Evolutionary conservation across 2,888 invertebrate genomes (phyloP), one percentile per base, ranked within the genome.

Genomic region (Hyppa rectilinea): DNA sequence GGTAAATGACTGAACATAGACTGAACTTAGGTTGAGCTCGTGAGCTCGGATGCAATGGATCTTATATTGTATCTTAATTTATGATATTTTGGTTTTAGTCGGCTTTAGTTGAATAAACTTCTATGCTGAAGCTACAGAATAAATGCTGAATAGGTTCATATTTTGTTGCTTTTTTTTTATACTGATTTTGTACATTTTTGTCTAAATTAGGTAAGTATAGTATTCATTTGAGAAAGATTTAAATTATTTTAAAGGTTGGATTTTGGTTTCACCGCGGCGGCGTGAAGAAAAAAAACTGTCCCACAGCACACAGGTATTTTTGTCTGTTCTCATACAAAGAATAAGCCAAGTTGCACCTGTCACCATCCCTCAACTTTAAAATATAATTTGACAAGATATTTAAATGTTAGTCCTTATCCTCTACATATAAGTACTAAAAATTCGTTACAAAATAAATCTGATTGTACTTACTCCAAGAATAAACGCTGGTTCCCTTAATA

Each of bases 401-500:
- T n/a, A n/a, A n/a, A n/a, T n/a, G n/a, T n/a, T n/a, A n/a, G n/a
- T n/a, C 40, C 40, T 40, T 40, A 17, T 20, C 40, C 2, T 40
- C 43, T 43, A 43, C 43, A 43, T 45, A 4, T n/a, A n/a, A 23
- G 23, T 4, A 23, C 9, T 0, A n/a, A 4, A 12, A 7, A 7
- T 2, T 45, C 6, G 23, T 23, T 49, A 49, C 17, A 49, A 58
- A 20, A 2, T 26, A 20, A 38, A 20, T 17, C 34, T 45, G 0
- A 40, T n/a, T n/a, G 7, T 34, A 93, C 96, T 95, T 81, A 96
- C 96, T 96, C 96, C 96, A 96, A 49, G 93, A 93, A 75, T 94
- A 94, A 4, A 96, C 93, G 0, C 89, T 84, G 31, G 91, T 93
- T 17, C 92, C 96, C 69, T 93, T 95, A 60, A 96, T 96, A 65